Conservation (phyloP, 2,113 vertebrate genomes). For the Ophiodon elongatus region DNA sequence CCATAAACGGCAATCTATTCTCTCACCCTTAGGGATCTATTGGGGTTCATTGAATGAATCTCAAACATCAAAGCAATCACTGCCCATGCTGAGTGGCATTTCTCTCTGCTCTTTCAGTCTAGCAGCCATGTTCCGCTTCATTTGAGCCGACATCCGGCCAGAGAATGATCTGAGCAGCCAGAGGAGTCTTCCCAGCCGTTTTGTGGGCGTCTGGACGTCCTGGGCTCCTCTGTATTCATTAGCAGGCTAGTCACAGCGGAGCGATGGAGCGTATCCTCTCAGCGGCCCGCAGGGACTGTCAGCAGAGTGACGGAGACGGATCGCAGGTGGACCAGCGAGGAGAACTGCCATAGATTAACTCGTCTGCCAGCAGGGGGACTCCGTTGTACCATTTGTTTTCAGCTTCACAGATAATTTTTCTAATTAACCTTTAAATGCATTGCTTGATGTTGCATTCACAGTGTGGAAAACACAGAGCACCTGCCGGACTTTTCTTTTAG, state of each 20-base stretch:
- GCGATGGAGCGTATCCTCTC: conserved; percentile 81
- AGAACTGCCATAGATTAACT: conserved; percentile 87
- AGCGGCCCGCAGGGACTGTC: conserved; percentile 81
- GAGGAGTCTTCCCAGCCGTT: conserved; percentile 69
- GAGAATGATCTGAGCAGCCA: conserved; percentile 66
- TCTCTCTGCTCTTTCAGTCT: conserved; percentile 58
- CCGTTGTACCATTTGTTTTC: conserved; percentile 77
- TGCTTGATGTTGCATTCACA: conserved; percentile 68
- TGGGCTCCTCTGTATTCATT: conserved; percentile 78
- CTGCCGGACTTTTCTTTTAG: conserved; percentile 38
- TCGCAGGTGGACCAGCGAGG: conserved; percentile 84
- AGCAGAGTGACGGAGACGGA: conserved; percentile 91
- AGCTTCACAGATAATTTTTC: conserved; percentile 95
- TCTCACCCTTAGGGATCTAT: conserved; percentile 55
- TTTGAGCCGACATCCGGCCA: conserved; percentile 78
- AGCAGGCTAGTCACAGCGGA: conserved; percentile 74
- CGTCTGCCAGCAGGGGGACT: conserved; percentile 83
- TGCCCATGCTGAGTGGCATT: conserved; percentile 65
- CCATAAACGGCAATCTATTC: conserved; percentile 43
- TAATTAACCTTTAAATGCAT: conserved; percentile 94
- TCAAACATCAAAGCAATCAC: conserved; percentile 80
- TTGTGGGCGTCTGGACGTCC: conserved; percentile 69
- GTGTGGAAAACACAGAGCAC: conserved; percentile 43
- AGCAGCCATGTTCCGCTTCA: conserved; percentile 76
- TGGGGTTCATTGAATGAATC: conserved; percentile 72